A percentile compares a stretch with the other conserved stretches of the same genome.
phyloP scores from a whole-genome alignment of 2,888 invertebrate species.

The Liodrosophila aerea region DNA sequence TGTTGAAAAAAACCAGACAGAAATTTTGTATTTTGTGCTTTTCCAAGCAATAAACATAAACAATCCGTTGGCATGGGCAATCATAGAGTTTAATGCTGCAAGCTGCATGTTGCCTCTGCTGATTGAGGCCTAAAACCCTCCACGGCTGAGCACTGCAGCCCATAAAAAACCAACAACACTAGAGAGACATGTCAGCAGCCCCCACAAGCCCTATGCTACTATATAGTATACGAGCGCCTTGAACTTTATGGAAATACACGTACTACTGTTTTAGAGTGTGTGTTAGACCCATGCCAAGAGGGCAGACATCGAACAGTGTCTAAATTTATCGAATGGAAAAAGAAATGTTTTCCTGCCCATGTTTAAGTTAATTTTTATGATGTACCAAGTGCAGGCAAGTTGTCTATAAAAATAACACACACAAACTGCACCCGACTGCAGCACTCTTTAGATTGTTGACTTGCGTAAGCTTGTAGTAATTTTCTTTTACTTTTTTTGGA shows the following conservation, averaged over 20 bases:
- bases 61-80: slow-evolving; percentile 55
- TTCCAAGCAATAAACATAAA: slow-evolving; percentile 65
- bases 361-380: slow-evolving; percentile 55
- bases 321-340: slow-evolving; percentile 55
- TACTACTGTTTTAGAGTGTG: too few species aligned
- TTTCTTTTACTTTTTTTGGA: slow-evolving; percentile 21
- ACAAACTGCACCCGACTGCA: slow-evolving; percentile 41
- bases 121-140: slow-evolving; percentile 44
- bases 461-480: slow-evolving; percentile 29
- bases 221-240: slow-evolving; percentile 70
- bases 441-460: slow-evolving; percentile 24
- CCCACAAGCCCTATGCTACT: not conserved
- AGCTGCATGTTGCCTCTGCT: slow-evolving; percentile 51
- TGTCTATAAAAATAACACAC: slow-evolving; percentile 55
- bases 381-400: slow-evolving; percentile 50
- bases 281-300: slow-evolving; percentile 59
- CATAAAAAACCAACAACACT: slow-evolving; percentile 62
- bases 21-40: slow-evolving; percentile 31
- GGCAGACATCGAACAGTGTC: slow-evolving; percentile 31
- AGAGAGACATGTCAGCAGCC: slow-evolving; percentile 35
- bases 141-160: slow-evolving; percentile 25
- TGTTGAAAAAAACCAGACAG: slow-evolving; percentile 24
- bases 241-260: slow-evolving; percentile 54
- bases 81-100: slow-evolving; percentile 23
- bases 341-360: slow-evolving; percentile 40